These are phyloP conservation scores for Hucho hucho DNA, from an alignment of 2,113 vertebrate genomes.

Conservation along the genomic window DNA sequence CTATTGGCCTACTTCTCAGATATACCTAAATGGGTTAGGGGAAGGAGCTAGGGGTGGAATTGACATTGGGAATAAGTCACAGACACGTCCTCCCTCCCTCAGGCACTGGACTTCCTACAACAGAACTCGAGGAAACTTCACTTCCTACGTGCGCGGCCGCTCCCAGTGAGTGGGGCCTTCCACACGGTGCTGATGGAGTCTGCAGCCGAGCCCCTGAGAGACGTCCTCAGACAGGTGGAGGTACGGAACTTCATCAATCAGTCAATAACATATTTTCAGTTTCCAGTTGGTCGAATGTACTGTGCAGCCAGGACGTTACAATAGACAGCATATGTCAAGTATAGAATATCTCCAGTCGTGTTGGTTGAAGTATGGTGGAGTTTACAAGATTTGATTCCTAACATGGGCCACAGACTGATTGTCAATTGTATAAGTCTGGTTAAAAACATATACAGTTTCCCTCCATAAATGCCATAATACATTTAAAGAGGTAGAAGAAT, in stretches of 20 bases:
- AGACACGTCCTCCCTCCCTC: neutral
- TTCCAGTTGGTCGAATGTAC: too few species aligned
- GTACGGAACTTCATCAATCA: slow-evolving; percentile 36
- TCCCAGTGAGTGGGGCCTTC: slow-evolving; percentile 91
- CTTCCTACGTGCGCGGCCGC: slow-evolving; percentile 75
- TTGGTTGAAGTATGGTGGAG: too few species aligned
- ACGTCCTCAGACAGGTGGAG: slow-evolving; percentile 74
- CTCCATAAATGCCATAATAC: neutral
- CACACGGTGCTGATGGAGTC: slow-evolving; percentile 88
- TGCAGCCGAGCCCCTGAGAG: slow-evolving; percentile 75
- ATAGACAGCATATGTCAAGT: too few species aligned
- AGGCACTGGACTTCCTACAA: slow-evolving; percentile 91
- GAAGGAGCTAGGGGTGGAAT: too few species aligned
- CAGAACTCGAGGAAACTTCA: slow-evolving; percentile 77
- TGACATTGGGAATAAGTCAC: too few species aligned
- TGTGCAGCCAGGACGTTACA: too few species aligned
- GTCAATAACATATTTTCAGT: neutral
- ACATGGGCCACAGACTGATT: too few species aligned
- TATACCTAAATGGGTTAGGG: too few species aligned
- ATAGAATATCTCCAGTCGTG: too few species aligned
- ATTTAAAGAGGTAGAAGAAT: neutral
- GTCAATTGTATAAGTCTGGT: too few species aligned
- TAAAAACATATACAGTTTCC: neutral
- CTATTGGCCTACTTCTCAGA: too few species aligned
- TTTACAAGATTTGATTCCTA: too few species aligned